Percentiles rank a stretch among this genome's conserved stretches.
phyloP scores from a whole-genome alignment of 2,797 vertebrate species.

The Epinephelus coioides region DNA sequence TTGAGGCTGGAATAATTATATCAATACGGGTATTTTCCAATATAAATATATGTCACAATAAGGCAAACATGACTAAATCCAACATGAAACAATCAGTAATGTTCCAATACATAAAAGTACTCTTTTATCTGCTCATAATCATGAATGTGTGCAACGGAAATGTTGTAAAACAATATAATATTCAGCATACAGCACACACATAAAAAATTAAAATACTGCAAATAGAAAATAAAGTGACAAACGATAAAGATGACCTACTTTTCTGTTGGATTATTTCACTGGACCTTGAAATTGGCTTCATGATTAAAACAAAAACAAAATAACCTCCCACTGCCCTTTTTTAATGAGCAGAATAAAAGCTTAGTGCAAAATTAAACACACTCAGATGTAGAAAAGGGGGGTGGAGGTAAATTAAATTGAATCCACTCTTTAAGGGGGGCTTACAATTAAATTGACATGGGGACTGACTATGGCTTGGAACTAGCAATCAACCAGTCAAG shows the following conservation, averaged over 20 bases:
- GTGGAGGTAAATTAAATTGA: neutral
- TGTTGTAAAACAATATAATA: neutral
- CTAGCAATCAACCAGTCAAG: too few relatives aligned
- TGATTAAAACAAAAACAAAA: neutral
- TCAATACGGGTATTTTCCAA: neutral
- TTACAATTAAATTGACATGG: neutral
- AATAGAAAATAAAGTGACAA: neutral
- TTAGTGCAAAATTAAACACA: neutral
- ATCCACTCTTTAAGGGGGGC: neutral
- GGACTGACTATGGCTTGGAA: neutral
- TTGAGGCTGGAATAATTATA: neutral
- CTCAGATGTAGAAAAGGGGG: neutral
- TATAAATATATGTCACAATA: neutral
- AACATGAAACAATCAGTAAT: neutral
- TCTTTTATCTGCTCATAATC: neutral
- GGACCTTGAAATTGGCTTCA: conserved; percentile 9
- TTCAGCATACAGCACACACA: too few relatives aligned
- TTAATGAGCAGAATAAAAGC: neutral
- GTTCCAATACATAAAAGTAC: neutral
- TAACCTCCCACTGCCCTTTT: neutral
- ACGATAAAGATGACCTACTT: neutral
- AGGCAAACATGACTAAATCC: neutral
- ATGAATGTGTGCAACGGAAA: neutral
- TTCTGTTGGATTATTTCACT: conserved; percentile 11
- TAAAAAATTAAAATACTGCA: neutral